Percentiles rank a stretch among this genome's conserved stretches.
Evolutionary conservation across 2,797 vertebrate species (phyloP).

Genomic region (Xenopus petersii): DNA sequence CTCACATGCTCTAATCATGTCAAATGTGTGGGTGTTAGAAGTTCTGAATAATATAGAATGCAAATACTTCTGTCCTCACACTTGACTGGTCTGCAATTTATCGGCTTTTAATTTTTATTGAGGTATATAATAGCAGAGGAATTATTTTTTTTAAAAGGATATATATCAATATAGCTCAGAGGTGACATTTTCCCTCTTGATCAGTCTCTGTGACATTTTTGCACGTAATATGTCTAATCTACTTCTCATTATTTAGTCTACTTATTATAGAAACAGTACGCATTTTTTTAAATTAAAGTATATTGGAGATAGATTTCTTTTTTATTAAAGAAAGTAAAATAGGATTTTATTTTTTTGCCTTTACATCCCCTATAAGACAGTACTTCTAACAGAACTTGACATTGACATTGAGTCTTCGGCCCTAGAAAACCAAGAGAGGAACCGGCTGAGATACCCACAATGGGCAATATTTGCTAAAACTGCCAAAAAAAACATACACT

Average conservation of each 20-base stretch:
- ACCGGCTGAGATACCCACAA: too few species aligned
- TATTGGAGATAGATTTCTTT: too few species aligned
- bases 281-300: too few species aligned
- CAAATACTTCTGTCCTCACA: constrained; percentile 59
- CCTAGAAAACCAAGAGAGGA: too few species aligned
- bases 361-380: too few species aligned
- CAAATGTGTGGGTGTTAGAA: constrained; percentile 54
- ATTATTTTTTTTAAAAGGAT: constrained; percentile 48
- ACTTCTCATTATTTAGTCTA: constrained; percentile 49
- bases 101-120: constrained; percentile 59
- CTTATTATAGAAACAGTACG: too few species aligned
- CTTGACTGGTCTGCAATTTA: constrained; percentile 59
- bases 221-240: constrained; percentile 51
- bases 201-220: constrained; percentile 37
- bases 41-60: constrained; percentile 62
- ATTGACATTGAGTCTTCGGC: too few species aligned
- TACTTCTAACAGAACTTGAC: too few species aligned
- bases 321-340: too few species aligned
- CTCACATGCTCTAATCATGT: constrained; percentile 58
- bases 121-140: constrained; percentile 51
- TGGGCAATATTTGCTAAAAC: too few species aligned
- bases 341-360: too few species aligned
- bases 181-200: constrained; percentile 42
- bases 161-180: constrained; percentile 49
- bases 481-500: too few species aligned